Conservation (phyloP, 2,888 invertebrate species). For the Fragum sueziense region DNA sequence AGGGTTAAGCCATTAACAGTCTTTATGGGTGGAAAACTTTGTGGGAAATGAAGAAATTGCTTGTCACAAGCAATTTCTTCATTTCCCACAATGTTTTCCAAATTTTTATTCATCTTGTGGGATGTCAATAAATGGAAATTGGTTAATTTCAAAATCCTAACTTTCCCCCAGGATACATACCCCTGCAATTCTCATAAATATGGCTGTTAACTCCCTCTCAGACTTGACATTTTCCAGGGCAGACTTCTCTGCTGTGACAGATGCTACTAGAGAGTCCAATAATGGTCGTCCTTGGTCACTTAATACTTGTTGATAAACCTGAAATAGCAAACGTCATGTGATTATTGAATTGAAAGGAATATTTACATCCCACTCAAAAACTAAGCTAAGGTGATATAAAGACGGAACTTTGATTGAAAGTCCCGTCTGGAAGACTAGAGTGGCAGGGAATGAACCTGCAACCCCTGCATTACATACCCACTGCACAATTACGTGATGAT, state of each 20-base stretch:
- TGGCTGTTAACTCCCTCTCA: constrained; percentile 72
- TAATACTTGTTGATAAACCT: constrained; percentile 85
- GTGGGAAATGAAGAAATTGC: not conserved
- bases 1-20: too few relatives aligned
- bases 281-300: constrained; percentile 84
- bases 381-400: too few relatives aligned
- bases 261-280: constrained; percentile 86
- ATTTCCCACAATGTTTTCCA: not conserved
- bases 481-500: too few relatives aligned
- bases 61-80: not conserved
- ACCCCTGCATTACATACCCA: too few relatives aligned
- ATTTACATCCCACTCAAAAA: not conserved
- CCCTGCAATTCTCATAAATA: constrained; percentile 78
- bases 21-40: not conserved
- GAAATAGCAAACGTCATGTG: constrained; percentile 10
- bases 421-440: too few relatives aligned
- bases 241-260: constrained; percentile 82
- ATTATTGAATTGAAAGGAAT: not conserved
- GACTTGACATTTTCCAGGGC: constrained; percentile 73
- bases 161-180: constrained; percentile 60
- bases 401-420: too few relatives aligned
- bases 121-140: not conserved
- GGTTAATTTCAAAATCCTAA: not conserved
- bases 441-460: too few relatives aligned
- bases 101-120: not conserved